Base-by-base conservation (phyloP, 2,888 invertebrate genomes). In the Tyria jacobaeae region DNA sequence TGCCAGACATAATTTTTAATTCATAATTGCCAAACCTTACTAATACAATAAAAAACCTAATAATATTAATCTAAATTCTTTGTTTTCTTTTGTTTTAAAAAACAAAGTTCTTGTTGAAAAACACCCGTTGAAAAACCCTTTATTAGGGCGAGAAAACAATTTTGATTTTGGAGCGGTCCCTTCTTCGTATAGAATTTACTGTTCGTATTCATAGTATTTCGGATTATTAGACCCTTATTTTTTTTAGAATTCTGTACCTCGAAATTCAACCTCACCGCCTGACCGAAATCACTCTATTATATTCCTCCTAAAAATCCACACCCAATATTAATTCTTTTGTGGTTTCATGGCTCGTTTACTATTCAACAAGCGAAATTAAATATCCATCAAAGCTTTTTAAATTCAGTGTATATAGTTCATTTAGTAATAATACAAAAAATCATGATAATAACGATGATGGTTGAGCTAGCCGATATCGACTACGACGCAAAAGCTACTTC, bases 341-440 rank as follows among this genome's bases (percentile, higher is more conserved):
- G 51, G 34, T 51, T 51, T 35, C 51, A 35, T 35, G 21, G 34
- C 21, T 21, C 17, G 12, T 35, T 51, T 51, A 31, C 35, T 35
- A 51, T 51, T 51, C 51, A 35, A 17, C 35, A 12, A 51, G 51
- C 51, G 17, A 51, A 10, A 51, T 35, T 51, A 51, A 17, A 50
- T 17, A 51, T 35, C 14, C 24, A 9, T 41, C 17, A 31, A 31
- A 31, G 27, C 27, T 31, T 31, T 31, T 6, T 31, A 6, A 31
- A 31, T 31, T 31, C 27, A 2, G 27, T 31, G 27, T 31, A 31
- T n/a, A n/a, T n/a, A n/a, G n/a, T n/a, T n/a, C n/a, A n/a, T n/a
- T n/a, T n/a, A n/a, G n/a, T n/a, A n/a, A n/a, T n/a, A n/a, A n/a
- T n/a, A n/a, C n/a, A n/a, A n/a, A n/a, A n/a, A n/a, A n/a, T n/a